Evolutionary conservation across 2,797 vertebrate genomes (phyloP).

Genomic region (Ciconia nigra): DNA sequence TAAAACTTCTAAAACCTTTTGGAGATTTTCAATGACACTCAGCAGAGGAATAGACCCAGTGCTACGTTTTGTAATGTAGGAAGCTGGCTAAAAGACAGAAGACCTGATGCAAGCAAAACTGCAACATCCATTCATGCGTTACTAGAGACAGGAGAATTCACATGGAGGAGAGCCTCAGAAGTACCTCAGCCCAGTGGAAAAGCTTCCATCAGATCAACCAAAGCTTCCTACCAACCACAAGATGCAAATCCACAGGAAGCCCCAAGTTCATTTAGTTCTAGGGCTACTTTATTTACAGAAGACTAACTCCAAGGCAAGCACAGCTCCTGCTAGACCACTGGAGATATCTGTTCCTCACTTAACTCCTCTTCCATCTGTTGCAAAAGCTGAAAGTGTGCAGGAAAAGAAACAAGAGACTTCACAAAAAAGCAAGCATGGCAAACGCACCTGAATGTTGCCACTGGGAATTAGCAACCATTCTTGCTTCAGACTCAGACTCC

Average conservation of each 20-base stretch:
- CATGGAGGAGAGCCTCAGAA: not conserved
- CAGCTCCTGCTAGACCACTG: not conserved
- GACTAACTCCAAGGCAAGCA: not conserved
- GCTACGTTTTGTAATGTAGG: not conserved
- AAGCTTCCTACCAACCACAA: not conserved
- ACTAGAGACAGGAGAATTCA: not conserved
- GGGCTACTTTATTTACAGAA: not conserved
- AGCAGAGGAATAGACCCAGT: not conserved
- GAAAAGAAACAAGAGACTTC: not conserved
- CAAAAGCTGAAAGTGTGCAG: not conserved
- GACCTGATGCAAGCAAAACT: not conserved
- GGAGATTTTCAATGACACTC: not conserved
- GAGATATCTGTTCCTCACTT: not conserved
- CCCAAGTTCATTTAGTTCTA: not conserved
- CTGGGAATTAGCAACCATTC: not conserved
- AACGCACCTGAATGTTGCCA: not conserved
- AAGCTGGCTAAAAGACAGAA: not conserved
- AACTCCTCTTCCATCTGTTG: not conserved
- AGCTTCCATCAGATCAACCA: not conserved
- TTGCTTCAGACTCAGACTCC: not conserved
- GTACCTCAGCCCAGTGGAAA: not conserved
- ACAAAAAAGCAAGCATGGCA: not conserved
- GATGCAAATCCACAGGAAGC: not conserved
- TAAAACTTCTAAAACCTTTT: not conserved
- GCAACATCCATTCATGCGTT: not conserved